Conservation (phyloP, 2,113 vertebrate genomes). For the Numida meleagris region DNA sequence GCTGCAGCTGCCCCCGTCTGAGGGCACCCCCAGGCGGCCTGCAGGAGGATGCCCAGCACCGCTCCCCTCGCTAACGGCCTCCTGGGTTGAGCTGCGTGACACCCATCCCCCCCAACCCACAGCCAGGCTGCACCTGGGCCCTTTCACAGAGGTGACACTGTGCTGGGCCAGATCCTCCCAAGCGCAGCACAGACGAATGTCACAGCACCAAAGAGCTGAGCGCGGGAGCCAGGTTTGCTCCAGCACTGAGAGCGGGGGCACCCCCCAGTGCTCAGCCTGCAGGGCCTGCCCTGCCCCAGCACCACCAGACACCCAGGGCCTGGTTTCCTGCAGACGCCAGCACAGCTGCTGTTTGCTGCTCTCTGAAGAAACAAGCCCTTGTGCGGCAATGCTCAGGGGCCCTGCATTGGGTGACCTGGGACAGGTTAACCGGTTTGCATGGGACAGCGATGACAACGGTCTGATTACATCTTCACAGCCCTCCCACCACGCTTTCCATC, state of each 20-base stretch:
- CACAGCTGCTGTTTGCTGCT: not conserved
- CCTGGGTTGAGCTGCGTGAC: no score
- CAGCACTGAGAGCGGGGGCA: not conserved
- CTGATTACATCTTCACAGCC: conserved; percentile 39
- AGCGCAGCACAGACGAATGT: not conserved
- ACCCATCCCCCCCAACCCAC: no score
- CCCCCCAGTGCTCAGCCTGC: not conserved
- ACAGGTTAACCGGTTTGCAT: conserved; percentile 8
- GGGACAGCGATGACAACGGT: not conserved
- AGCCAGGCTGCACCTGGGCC: not conserved
- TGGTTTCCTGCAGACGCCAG: not conserved
- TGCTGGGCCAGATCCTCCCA: not conserved
- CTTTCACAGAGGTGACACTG: not conserved
- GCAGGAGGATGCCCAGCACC: no score
- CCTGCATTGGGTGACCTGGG: not conserved
- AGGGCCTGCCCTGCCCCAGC: not conserved
- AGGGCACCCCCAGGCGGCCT: no score
- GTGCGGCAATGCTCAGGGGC: not conserved
- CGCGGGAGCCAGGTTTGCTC: not conserved
- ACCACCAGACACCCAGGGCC: not conserved
- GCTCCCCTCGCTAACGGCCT: no score
- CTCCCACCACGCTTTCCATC: conserved; percentile 35
- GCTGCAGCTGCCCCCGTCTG: not conserved
- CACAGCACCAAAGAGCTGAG: not conserved
- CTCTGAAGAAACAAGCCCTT: not conserved